Percentiles rank a stretch among this genome's conserved stretches.
Conservation (phyloP, 2,113 vertebrate species). For the Holacanthus passer region DNA sequence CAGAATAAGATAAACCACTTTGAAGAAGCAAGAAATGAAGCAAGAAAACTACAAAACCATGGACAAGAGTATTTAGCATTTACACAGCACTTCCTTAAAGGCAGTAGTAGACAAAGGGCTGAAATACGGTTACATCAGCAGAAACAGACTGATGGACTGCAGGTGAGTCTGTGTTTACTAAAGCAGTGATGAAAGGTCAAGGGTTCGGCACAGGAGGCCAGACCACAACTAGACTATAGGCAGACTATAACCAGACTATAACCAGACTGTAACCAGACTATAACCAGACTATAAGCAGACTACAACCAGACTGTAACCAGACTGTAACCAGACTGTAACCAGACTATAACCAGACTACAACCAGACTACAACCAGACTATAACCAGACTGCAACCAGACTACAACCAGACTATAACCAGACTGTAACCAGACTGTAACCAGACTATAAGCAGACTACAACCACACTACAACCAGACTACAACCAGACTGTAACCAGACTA, state of each 20-base stretch:
- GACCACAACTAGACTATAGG: too few species aligned
- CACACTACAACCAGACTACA: too few species aligned
- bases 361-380: conserved; percentile 49
- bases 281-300: too few species aligned
- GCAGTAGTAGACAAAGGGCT: conserved; percentile 12
- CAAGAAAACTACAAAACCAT: neutral
- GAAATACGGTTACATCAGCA: conserved; percentile 8
- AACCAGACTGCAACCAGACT: conserved; percentile 34
- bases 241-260: conserved; percentile 51
- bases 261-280: conserved; percentile 31
- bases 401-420: too few species aligned
- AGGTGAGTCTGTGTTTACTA: neutral
- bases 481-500: conserved; percentile 48
- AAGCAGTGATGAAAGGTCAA: conserved; percentile 14
- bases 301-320: conserved; percentile 51
- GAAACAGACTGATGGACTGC: neutral
- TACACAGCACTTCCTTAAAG: too few species aligned
- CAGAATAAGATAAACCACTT: too few species aligned
- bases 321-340: too few species aligned
- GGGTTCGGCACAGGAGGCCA: conserved; percentile 17
- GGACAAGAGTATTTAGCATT: neutral
- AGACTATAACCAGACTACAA: too few species aligned
- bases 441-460: too few species aligned
- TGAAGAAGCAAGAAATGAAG: too few species aligned
- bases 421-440: conserved; percentile 53